A percentile compares a stretch with the other conserved stretches of the same genome.
phyloP scores from a whole-genome alignment of 2,797 vertebrate genomes.

The Toxotes lorentzi region DNA sequence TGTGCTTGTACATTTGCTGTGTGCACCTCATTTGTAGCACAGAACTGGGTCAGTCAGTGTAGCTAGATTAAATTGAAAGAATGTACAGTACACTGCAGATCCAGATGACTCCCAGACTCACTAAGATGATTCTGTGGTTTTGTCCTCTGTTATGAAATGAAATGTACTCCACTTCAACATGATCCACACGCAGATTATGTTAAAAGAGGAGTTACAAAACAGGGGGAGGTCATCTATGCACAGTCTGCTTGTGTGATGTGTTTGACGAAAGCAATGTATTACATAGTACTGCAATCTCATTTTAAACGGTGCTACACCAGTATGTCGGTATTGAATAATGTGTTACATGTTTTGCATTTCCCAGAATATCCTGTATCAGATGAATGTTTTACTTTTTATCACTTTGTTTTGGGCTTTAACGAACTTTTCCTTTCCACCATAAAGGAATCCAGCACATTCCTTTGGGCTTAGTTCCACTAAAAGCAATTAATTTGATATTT shows the following conservation, averaged over 20 bases:
- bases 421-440: neutral
- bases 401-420: neutral
- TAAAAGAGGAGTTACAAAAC: conserved; percentile 26
- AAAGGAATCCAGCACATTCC: neutral
- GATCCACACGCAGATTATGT: conserved; percentile 32
- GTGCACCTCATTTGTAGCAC: conserved; percentile 55
- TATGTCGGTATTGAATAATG: neutral
- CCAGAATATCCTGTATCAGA: neutral
- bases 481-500: neutral
- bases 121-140: conserved; percentile 30
- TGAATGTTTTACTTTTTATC: neutral
- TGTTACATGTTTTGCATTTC: neutral
- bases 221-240: conserved; percentile 8
- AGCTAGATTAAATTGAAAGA: conserved; percentile 50
- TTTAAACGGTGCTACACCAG: neutral
- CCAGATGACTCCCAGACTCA: conserved; percentile 33
- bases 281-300: neutral
- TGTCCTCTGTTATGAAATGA: conserved; percentile 43
- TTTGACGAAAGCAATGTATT: neutral
- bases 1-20: conserved; percentile 27
- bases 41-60: conserved; percentile 70
- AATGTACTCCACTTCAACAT: conserved; percentile 34
- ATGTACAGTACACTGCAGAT: conserved; percentile 38
- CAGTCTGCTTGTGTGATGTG: neutral
- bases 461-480: neutral